These are phyloP conservation scores for Conus canariensis DNA, from an alignment of 2,888 invertebrate genomes.

Conservation along the genomic window DNA sequence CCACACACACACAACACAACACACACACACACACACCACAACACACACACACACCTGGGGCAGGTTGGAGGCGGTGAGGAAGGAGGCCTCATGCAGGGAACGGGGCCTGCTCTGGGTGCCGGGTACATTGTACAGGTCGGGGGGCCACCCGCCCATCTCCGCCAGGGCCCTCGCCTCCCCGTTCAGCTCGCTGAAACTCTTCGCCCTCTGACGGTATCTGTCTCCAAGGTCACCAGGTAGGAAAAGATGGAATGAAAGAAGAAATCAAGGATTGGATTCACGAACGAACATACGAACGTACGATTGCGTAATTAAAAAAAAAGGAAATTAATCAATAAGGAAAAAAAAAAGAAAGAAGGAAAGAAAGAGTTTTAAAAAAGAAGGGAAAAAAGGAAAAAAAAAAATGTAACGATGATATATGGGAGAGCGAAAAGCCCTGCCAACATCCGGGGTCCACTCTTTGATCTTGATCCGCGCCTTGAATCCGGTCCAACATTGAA, in stretches of 20 bases:
- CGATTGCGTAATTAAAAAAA: no score
- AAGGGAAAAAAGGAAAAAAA: no score
- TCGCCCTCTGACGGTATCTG: constrained; percentile 46
- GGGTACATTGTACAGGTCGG: constrained; percentile 20
- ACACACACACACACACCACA: not conserved
- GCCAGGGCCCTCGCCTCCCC: constrained; percentile 33
- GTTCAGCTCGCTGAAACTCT: constrained; percentile 47
- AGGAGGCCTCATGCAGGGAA: constrained; percentile 47
- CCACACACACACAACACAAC: not conserved
- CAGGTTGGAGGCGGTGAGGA: not conserved
- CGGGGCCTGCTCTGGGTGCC: constrained; percentile 39
- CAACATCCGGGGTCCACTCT: no score
- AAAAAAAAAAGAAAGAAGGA: no score
- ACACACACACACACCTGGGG: constrained; percentile 26
- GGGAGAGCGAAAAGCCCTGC: no score
- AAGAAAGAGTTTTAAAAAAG: no score
- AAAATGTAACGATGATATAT: no score
- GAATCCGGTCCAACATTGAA: no score
- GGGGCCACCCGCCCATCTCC: constrained; percentile 12
- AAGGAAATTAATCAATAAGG: no score
- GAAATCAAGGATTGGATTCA: not conserved
- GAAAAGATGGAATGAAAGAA: not conserved
- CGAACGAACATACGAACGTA: no score
- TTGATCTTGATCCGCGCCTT: no score
- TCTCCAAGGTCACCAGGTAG: not conserved